Evolutionary conservation across 2,888 invertebrate species (phyloP).

Genomic region (Hipparchia semele): DNA sequence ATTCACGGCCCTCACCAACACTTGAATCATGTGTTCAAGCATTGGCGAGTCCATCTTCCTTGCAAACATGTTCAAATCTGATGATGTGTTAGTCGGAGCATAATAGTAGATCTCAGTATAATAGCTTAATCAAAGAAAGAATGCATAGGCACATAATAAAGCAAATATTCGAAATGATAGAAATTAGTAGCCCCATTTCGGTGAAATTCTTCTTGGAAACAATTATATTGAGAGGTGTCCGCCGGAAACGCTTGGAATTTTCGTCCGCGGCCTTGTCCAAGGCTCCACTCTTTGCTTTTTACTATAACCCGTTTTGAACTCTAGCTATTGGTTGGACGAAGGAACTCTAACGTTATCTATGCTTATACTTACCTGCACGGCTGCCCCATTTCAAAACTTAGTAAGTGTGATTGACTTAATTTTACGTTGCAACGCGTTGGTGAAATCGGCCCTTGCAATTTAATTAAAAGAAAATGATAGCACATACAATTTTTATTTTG

Average conservation of each 20-base stretch:
- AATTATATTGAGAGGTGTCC: slow-evolving; percentile 15
- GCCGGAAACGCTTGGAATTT: slow-evolving; percentile 44
- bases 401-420: no score
- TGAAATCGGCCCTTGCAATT: no score
- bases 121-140: not conserved
- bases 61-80: no score
- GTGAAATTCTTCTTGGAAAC: slow-evolving; percentile 28
- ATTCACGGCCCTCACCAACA: no score
- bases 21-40: no score
- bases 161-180: not conserved
- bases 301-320: slow-evolving; percentile 42
- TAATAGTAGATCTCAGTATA: not conserved
- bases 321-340: slow-evolving; percentile 17
- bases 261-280: slow-evolving; percentile 45
- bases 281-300: slow-evolving; percentile 38
- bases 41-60: no score
- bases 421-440: no score
- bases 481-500: no score
- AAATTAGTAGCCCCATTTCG: not conserved
- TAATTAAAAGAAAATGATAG: no score
- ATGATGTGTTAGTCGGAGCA: no score
- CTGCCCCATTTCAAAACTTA: no score
- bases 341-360: not conserved
- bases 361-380: not conserved
- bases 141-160: not conserved